Base-by-base conservation (phyloP, 1,140 invertebrate genomes). In the Lepeophtheirus salmonis region DNA sequence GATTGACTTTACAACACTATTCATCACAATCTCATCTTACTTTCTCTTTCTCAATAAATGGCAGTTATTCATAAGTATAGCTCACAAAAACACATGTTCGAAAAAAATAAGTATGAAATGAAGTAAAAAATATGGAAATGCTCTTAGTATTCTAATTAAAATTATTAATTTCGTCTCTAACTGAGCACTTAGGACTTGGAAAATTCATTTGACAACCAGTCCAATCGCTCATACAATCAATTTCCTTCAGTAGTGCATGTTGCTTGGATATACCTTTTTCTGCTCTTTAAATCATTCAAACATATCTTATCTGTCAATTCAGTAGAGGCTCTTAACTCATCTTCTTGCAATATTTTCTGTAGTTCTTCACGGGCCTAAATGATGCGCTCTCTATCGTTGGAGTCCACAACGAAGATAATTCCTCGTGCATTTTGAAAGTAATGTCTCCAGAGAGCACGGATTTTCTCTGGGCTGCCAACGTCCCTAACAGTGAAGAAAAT, bases 231-330 rank as follows among this genome's bases (percentile, higher is more conserved):
- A 73, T 97, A 97, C 63, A 98, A 79, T 64, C 94, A 92, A 71
- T 94, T 83, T 63, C 92, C 94, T 71, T 88, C 89, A 62, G 89
- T 92, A 70, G 92, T 92, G 78, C 90, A 96, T 66, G 92, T 91
- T 67, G 87, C 86, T 77, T 97, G 92, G 69, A 97, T 96, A 75
- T 95, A 96, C 92, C 92, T 97, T 76, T 79, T 89, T 72, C 89
- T 82, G 75, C 87, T 89, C 73, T 90, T 82, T 67, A 97, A 76
- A 68, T 84, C 83, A 71, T 96, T 87, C 68, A 99, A 79, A 53
- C 89, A 89, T 69, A 99, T 77, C 79, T 91, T 94, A 70, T 97
- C 90, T 63, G 90, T 97, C 64, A 99, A 83, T 78, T 98, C 94
- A 56, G 89, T 86, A 64, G 92, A 89, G 80, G 96, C 90, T 74